phyloP scores from a whole-genome alignment of 2,888 invertebrate genomes.

The Biston betularia region DNA sequence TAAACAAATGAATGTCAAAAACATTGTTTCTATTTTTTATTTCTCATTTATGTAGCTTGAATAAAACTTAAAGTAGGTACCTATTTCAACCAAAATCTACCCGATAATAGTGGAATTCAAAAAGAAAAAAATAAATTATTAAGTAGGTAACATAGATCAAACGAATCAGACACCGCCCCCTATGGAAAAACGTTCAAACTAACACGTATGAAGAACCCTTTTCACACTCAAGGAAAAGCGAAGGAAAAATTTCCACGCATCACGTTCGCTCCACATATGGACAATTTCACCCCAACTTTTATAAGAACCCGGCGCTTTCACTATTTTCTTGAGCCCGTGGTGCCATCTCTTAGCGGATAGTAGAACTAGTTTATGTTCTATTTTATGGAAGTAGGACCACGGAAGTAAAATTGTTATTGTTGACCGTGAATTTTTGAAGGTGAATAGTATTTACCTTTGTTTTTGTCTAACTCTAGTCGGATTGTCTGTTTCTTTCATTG shows the following conservation, averaged over 20 bases:
- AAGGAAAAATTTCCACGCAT: slow-evolving; percentile 67
- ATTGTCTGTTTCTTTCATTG: neutral
- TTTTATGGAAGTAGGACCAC: slow-evolving; percentile 41
- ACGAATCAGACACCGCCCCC: slow-evolving; percentile 72
- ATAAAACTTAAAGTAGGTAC: no score
- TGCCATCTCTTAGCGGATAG: slow-evolving; percentile 79
- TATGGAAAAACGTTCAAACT: slow-evolving; percentile 73
- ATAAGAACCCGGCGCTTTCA: slow-evolving; percentile 37
- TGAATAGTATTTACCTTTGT: slow-evolving; percentile 43
- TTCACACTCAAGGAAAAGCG: slow-evolving; percentile 71
- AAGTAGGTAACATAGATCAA: slow-evolving; percentile 8
- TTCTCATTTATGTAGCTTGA: no score
- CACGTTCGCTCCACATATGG: slow-evolving; percentile 64
- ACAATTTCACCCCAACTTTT: slow-evolving; percentile 48
- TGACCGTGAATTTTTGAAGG: slow-evolving; percentile 45
- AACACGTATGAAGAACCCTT: slow-evolving; percentile 65
- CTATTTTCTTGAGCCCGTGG: slow-evolving; percentile 40
- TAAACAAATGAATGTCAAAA: no score
- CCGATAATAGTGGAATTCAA: no score
- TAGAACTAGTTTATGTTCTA: slow-evolving; percentile 43
- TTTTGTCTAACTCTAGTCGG: slow-evolving; percentile 15
- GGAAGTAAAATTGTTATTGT: slow-evolving; percentile 46
- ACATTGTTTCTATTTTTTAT: no score
- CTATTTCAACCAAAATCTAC: no score
- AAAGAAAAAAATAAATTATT: neutral